Base-by-base conservation (phyloP, 2,797 vertebrate species). In the Myripristis jacobus region DNA sequence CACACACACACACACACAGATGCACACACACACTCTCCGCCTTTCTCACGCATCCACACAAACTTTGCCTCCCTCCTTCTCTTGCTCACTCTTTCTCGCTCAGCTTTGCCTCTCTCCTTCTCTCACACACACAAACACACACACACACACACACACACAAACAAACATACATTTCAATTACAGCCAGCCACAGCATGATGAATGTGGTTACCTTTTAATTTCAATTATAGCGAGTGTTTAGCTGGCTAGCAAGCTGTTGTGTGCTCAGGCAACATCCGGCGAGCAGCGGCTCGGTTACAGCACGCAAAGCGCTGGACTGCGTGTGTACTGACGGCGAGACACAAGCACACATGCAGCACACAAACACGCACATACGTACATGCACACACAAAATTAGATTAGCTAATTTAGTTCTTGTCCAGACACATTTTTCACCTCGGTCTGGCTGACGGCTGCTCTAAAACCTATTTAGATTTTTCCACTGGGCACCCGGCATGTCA, bases 191-290 rank as follows among this genome's bases (percentile, higher is more conserved):
- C 80, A 70, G 80, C 82, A 86, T 93, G 93, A 94, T 93, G 92
- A 91, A 94, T 94, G 93, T 85, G 82, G 90, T 85, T 87, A 90
- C 89, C 88, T 93, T 93, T 92, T 94, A 89, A 92, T 92, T 94
- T 93, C 91, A 94, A 93, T 94, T 93, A 94, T 55, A 56, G 78
- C 16, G 70, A 67, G 81, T 85, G 87, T 91, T 92, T 87, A 88
- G 91, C 88, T 83, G 61, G 81, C 82, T 66, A 66, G 68, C 77
- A 77, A 89, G 88, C 80, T 77, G 87, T 67, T 88, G 75, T 87
- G 81, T 77, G 83, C 80, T 87, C 76, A 57, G 53, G 84, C 87
- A 81, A 86, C 88, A 85, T 84, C 78, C 86, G 64, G 74, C 77
- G 24, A 77, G 82, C 75, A 50, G 90, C 66, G 85, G 87, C 87